Evolutionary conservation across 2,888 invertebrate genomes (phyloP).

Genomic region (Hymenopus coronatus): DNA sequence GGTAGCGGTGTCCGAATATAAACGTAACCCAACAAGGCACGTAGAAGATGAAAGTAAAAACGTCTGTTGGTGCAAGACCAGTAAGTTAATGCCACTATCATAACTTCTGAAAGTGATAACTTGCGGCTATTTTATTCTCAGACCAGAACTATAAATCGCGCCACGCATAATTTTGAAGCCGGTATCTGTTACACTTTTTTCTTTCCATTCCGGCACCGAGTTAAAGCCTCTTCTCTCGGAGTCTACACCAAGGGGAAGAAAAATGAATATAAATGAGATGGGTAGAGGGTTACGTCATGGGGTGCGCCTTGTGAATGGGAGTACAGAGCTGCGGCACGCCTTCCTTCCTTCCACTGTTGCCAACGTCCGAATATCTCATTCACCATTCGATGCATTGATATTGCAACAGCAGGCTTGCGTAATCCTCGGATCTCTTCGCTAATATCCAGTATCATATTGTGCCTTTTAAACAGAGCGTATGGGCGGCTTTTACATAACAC

Average conservation of each 20-base stretch:
- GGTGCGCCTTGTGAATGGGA: background rate
- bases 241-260: background rate
- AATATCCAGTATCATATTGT: no score
- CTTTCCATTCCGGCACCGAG: background rate
- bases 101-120: background rate
- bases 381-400: background rate
- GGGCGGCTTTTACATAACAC: no score
- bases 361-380: background rate
- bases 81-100: background rate
- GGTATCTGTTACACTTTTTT: background rate
- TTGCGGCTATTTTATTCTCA: background rate
- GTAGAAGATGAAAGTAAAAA: no score
- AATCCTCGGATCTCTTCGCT: no score
- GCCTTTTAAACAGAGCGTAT: no score
- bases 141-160: background rate
- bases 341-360: background rate
- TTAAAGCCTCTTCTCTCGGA: background rate
- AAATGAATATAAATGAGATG: background rate
- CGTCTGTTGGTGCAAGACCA: no score
- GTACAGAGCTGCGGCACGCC: background rate
- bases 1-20: background rate
- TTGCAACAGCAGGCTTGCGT: background rate
- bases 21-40: no score
- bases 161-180: background rate
- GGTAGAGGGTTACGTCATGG: background rate